phyloP scores from a whole-genome alignment of 2,888 invertebrate genomes.

The Escarpia spicata region DNA sequence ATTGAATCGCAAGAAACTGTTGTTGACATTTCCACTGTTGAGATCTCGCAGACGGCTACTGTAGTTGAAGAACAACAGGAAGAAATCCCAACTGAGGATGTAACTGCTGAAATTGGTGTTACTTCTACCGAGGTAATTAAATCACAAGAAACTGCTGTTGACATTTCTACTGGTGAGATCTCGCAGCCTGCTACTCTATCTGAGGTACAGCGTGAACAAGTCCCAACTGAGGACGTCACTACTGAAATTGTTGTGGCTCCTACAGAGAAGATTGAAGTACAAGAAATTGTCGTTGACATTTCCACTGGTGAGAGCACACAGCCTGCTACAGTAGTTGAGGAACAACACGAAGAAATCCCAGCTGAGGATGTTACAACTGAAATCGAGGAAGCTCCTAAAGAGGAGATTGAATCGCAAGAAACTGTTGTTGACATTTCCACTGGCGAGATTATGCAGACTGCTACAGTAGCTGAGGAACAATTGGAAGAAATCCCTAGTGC shows the following conservation, averaged over 20 bases:
- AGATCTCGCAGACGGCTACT: not conserved
- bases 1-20: not conserved
- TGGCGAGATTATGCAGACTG: too few species aligned
- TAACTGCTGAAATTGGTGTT: not conserved
- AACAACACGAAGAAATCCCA: not conserved
- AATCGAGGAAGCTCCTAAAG: slow-evolving; percentile 21
- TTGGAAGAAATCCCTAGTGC: too few species aligned
- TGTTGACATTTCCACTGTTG: not conserved
- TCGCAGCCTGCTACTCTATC: too few species aligned
- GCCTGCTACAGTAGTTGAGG: not conserved
- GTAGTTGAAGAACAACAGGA: not conserved
- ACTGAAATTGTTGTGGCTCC: slow-evolving; percentile 14
- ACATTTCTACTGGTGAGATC: not conserved
- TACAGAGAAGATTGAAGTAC: slow-evolving; percentile 21
- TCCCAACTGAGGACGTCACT: not conserved
- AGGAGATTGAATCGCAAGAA: slow-evolving; percentile 20
- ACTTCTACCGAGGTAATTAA: not conserved
- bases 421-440: too few species aligned
- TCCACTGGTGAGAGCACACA: not conserved
- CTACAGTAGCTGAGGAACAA: too few species aligned
- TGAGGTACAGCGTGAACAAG: too few species aligned
- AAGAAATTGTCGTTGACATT: slow-evolving; percentile 31
- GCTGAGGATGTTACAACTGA: slow-evolving; percentile 21
- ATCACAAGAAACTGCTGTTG: slow-evolving; percentile 21
- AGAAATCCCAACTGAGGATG: not conserved